Base-by-base conservation (phyloP, 2,113 vertebrate species). In the Serinus canaria region DNA sequence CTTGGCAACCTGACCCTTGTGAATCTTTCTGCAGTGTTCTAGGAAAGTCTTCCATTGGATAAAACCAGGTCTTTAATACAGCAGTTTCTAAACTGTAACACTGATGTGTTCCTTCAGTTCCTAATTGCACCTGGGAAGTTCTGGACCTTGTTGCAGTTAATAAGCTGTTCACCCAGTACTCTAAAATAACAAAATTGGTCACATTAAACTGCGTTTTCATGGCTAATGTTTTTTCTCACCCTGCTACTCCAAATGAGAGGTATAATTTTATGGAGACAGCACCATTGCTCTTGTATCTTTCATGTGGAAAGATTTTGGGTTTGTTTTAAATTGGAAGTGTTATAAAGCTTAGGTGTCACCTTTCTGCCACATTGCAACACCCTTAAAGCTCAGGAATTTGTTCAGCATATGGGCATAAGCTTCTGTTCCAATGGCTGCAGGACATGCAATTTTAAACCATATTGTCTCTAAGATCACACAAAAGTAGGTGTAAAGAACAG, bases 71-170 rank as follows among this genome's bases (percentile, higher is more conserved):
- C 43, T 96, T 96, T 79, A 68, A 85, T 66, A 74, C 12, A 74
- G 62, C 53, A 52, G 9, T 56, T 96, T 95, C 96, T 86, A 83
- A 96, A 86, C 67, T 66, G 68, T 86, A 95, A 49, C 63, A 88
- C 12, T 35, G 53, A 64, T 76, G n/a, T 28, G 60, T 77, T 95
- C 63, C 52, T 75, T 33, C 58, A n/a, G 91, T 96, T 44, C 56
- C 68, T 94, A 91, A 91, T 94, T 88, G 74, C 43, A 59, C 31
- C 76, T 75, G 64, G 58, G 91, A 92, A 94, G 90, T 91, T 93
- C 47, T 89, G 82, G 52, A 94, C 96, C 56, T 62, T 87, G 76
- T 87, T 89, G 52, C 67, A 53, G 75, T 92, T 92, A 87, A 77
- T 83, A 81, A 74, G 25, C 41, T 86, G 72, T 87, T 94, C 80